Evolutionary conservation across 2,797 vertebrate genomes (phyloP).

Genomic region (Oreochromis mossambicus): DNA sequence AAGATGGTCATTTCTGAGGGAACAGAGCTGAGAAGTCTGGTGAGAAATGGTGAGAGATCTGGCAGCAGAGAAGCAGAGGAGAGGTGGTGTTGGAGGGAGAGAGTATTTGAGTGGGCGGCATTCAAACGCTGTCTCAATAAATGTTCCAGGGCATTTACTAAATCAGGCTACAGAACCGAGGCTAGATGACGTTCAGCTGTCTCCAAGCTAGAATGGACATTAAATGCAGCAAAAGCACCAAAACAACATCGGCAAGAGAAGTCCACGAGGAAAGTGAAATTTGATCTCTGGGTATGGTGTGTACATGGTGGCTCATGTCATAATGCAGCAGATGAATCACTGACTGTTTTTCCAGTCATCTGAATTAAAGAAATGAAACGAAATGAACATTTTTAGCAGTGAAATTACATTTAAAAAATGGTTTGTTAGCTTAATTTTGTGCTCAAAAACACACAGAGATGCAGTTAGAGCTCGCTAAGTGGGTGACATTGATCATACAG

Average conservation of each 20-base stretch:
- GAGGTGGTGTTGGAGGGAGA: constrained; percentile 61
- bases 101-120: constrained; percentile 71
- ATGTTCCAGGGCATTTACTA: constrained; percentile 75
- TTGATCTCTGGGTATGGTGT: not conserved
- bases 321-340: constrained; percentile 1
- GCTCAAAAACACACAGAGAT: not conserved
- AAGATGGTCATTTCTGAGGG: constrained; percentile 33
- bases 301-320: not conserved
- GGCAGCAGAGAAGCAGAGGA: constrained; percentile 60
- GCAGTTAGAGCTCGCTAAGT: not conserved
- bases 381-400: not conserved
- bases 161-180: constrained; percentile 68
- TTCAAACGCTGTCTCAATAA: constrained; percentile 73
- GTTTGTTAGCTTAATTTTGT: not conserved
- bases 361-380: not conserved
- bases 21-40: constrained; percentile 80
- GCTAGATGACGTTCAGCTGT: constrained; percentile 57
- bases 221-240: constrained; percentile 18
- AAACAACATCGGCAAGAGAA: not conserved
- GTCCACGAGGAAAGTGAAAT: not conserved
- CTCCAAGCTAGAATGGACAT: constrained; percentile 46
- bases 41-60: constrained; percentile 82
- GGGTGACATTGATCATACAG: not conserved
- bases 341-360: not conserved
- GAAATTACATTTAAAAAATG: fast-evolving